Evolutionary conservation across 2,888 invertebrate genomes (phyloP).

Genomic region (Cheilosia grossa): DNA sequence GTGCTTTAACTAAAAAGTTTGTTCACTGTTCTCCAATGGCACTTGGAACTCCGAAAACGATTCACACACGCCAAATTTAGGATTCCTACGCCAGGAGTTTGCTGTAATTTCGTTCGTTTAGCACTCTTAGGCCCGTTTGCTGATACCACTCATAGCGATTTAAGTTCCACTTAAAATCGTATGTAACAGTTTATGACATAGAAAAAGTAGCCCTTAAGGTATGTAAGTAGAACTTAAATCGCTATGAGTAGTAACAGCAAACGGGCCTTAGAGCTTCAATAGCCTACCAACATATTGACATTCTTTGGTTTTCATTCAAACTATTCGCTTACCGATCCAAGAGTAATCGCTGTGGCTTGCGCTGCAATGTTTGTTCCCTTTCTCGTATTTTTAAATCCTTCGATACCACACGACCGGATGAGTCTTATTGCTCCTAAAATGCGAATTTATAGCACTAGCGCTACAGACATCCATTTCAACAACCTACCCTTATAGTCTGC

Average conservation of each 20-base stretch:
- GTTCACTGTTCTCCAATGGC: no score
- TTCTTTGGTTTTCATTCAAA: not conserved
- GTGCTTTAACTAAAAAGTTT: no score
- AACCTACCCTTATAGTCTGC: slow-evolving; percentile 87
- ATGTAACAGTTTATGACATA: no score
- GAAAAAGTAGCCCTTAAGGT: no score
- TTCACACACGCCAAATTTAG: no score
- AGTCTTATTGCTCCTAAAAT: slow-evolving; percentile 85
- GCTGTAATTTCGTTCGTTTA: not conserved
- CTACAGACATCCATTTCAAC: not conserved
- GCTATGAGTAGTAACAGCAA: no score
- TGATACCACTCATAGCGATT: no score
- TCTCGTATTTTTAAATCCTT: slow-evolving; percentile 97
- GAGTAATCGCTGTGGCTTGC: slow-evolving; percentile 94
- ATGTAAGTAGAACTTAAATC: no score
- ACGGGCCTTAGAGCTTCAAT: not conserved
- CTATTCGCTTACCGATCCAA: slow-evolving; percentile 87
- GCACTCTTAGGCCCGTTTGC: no score
- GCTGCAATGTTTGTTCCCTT: slow-evolving; percentile 99
- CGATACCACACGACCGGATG: slow-evolving; percentile 91
- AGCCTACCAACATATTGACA: not conserved
- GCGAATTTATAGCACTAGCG: slow-evolving; percentile 12
- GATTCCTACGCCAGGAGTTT: not conserved
- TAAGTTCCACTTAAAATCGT: no score
- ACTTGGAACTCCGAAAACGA: no score